Evolutionary conservation across 2,113 vertebrate genomes (phyloP), one percentile per base, ranked within the genome.

Genomic region (Thryonomys swinderianus): DNA sequence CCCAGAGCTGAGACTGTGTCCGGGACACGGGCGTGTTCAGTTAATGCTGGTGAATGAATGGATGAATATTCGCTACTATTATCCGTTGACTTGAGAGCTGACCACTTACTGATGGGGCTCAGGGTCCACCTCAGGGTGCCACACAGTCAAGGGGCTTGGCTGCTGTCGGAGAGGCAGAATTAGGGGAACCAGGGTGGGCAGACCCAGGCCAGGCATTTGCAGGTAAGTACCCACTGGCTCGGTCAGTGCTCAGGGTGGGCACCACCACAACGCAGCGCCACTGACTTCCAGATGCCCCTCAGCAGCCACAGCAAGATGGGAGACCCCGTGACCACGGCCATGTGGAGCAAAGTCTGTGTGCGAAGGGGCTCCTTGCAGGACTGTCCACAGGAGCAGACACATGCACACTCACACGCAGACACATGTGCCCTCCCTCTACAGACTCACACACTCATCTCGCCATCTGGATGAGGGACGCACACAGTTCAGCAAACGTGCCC

Each of bases 1-100:
- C 48, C 42, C 16, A 17, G 42, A 2, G 37, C 32, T 0, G 0
- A 74, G n/a, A 61, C 30, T 0, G 1, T 0, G n/a, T 79, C 32
- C 8, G 51, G 32, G 9, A 7, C 48, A 5, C 5, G 13, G 37
- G 5, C 40, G 4, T 12, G 20, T 71, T 62, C 27, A 30, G 42
- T 37, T 18, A 30, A 17, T 10, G 6, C 0, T 25, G 32, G 37
- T 40, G 67, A 69, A 42, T 1, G 4, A 25, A 20, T 37, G 74
- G 81, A 57, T 21, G 86, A 55, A 34, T 3, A 51, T 55, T 37
- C 40, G 27, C 55, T 82, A 1, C 10, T 32, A 20, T 67, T 64
- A 79, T 0, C 12, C 13, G 4, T 81, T 5, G 40, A 37, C 7
- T 20, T 7, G 45, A 34, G 59, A 71, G 37, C 62, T n/a, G 55